Conservation (phyloP, 2,797 vertebrate genomes). For the Bucorvus abyssinicus region DNA sequence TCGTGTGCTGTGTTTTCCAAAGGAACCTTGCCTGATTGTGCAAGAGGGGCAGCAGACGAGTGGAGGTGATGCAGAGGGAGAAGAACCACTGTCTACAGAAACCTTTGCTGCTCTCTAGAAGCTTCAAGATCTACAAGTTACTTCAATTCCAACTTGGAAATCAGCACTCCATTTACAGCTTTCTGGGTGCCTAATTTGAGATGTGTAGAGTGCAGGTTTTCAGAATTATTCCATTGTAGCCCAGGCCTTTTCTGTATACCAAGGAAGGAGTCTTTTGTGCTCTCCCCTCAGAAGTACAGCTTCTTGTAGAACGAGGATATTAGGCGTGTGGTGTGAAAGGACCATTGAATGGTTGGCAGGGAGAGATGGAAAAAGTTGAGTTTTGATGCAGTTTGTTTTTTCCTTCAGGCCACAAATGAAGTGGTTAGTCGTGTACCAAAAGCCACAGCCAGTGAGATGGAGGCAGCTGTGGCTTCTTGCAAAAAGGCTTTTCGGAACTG, state of each 20-base stretch:
- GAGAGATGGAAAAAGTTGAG: background rate
- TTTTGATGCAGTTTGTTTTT: background rate
- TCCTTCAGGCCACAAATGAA: conserved; percentile 89
- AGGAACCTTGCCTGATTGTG: background rate
- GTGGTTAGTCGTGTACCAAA: conserved; percentile 88
- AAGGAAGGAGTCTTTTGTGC: background rate
- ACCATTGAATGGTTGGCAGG: background rate
- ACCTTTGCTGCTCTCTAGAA: background rate
- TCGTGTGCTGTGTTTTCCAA: background rate
- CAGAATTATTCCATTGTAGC: background rate
- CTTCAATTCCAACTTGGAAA: background rate
- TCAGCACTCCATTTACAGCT: background rate
- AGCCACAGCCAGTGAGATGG: conserved; percentile 91
- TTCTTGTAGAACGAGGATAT: background rate
- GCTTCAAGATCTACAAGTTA: background rate
- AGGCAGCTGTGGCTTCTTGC: conserved; percentile 88
- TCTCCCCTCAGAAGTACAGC: background rate
- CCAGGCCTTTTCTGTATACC: background rate
- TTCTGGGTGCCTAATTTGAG: background rate
- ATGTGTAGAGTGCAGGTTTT: background rate
- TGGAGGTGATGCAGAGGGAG: background rate
- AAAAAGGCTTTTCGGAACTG: conserved; percentile 84
- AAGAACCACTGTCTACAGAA: background rate
- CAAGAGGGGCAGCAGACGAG: background rate
- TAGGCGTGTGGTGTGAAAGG: background rate